These are phyloP conservation scores for Gymnoscelis rufifasciata DNA, from an alignment of 2,888 invertebrate species.

Conservation along the genomic window DNA sequence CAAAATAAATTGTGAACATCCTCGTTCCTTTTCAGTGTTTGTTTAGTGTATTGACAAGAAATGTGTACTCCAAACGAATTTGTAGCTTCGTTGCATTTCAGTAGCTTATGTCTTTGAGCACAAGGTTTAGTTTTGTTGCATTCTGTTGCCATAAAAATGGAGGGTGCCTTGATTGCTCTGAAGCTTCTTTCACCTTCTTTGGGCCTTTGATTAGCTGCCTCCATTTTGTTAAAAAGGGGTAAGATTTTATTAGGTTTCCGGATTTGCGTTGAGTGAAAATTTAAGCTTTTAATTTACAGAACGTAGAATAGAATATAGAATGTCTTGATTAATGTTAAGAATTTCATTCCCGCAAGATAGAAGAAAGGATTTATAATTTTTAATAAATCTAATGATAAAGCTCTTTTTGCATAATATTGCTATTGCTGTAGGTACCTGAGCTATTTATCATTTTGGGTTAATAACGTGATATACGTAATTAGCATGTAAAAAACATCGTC, in stretches of 20 bases:
- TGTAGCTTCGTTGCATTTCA: slow-evolving; percentile 34
- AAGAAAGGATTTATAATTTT: no score
- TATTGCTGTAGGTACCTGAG: no score
- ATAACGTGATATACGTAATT: no score
- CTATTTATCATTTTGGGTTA: no score
- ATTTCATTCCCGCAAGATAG: no score
- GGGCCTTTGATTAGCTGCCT: slow-evolving; percentile 61
- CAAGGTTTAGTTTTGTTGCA: slow-evolving; percentile 17
- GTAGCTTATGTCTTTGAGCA: slow-evolving; percentile 5
- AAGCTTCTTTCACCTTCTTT: slow-evolving; percentile 48
- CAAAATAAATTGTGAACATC: slow-evolving; percentile 48
- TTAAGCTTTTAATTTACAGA: slow-evolving; percentile 24
- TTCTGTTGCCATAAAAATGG: slow-evolving; percentile 29
- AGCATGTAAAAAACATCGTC: no score
- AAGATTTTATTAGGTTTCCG: slow-evolving; percentile 21
- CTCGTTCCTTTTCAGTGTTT: slow-evolving; percentile 58
- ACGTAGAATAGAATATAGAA: slow-evolving; percentile 19
- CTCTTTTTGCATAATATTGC: no score
- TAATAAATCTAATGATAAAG: no score
- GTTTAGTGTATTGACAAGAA: slow-evolving; percentile 66
- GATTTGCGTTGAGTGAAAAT: slow-evolving; percentile 19
- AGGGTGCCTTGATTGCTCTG: slow-evolving; percentile 60
- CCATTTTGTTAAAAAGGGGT: slow-evolving; percentile 29
- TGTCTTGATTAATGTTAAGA: neutral
- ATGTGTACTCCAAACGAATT: slow-evolving; percentile 45